These are phyloP conservation scores for Lepidonotus clava DNA, from an alignment of 2,888 invertebrate genomes.

Conservation along the genomic window DNA sequence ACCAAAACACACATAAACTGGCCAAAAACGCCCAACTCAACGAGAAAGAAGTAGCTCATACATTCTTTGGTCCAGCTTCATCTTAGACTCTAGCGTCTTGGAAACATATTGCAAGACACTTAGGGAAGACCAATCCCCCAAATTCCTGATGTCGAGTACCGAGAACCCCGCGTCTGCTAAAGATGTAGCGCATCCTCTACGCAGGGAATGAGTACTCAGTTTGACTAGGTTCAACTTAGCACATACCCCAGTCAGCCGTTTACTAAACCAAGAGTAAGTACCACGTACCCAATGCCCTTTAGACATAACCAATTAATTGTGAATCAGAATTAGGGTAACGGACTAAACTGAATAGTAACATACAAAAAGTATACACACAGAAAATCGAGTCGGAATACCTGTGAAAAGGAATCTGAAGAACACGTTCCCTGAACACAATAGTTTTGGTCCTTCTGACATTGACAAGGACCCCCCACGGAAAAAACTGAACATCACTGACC, in stretches of 20 bases:
- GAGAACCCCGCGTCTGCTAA: neutral
- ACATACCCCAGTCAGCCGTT: too few species aligned
- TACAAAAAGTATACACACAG: neutral
- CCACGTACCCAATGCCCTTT: neutral
- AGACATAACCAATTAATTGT: neutral
- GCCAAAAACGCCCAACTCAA: too few species aligned
- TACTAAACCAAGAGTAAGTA: neutral
- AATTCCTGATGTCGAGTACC: neutral
- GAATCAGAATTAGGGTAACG: neutral
- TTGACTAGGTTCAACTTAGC: neutral
- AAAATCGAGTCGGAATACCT: neutral
- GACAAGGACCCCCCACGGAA: neutral
- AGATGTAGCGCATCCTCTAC: neutral
- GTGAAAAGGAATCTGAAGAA: neutral
- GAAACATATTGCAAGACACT: neutral
- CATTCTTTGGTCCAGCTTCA: neutral
- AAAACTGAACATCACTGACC: neutral
- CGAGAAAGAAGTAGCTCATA: too few species aligned
- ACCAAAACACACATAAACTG: too few species aligned
- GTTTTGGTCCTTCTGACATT: neutral
- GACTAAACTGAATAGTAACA: neutral
- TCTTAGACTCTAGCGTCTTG: neutral
- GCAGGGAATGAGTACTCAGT: neutral
- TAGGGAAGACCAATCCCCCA: neutral
- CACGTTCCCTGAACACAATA: neutral